A percentile compares a stretch with the other conserved stretches of the same genome.
Evolutionary conservation across 2,113 vertebrate genomes (phyloP).

Genomic region (Mastomys coucha): DNA sequence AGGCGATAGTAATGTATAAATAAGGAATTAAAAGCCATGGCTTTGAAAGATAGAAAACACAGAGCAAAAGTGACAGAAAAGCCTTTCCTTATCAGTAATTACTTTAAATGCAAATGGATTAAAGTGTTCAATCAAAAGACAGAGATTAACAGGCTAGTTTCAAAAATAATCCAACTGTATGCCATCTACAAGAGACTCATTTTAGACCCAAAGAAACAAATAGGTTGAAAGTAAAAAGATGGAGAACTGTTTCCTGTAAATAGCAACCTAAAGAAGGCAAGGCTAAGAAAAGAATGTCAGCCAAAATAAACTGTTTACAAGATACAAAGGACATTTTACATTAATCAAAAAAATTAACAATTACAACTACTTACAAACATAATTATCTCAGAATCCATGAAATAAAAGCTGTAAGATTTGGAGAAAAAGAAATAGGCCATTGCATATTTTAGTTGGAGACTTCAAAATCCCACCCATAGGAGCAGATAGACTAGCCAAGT

Average conservation of each 20-base stretch:
- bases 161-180: background rate
- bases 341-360: background rate
- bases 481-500: background rate
- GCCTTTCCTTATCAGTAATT: background rate
- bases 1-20: background rate
- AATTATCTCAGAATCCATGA: background rate
- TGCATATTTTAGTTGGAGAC: background rate
- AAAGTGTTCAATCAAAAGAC: background rate
- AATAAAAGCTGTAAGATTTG: background rate
- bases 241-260: background rate
- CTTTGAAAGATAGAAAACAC: conserved; percentile 8
- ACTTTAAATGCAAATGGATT: conserved; percentile 25
- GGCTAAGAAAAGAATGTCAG: background rate
- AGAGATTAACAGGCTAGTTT: background rate
- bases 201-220: background rate
- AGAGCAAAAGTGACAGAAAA: background rate
- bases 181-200: background rate
- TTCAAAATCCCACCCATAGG: background rate
- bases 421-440: background rate
- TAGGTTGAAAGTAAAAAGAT: background rate
- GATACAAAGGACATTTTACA: background rate
- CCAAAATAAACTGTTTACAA: background rate
- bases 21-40: background rate
- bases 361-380: background rate
- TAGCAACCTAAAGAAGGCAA: background rate